phyloP scores from a whole-genome alignment of 2,797 vertebrate genomes.

The Chaenodraco wilsoni region DNA sequence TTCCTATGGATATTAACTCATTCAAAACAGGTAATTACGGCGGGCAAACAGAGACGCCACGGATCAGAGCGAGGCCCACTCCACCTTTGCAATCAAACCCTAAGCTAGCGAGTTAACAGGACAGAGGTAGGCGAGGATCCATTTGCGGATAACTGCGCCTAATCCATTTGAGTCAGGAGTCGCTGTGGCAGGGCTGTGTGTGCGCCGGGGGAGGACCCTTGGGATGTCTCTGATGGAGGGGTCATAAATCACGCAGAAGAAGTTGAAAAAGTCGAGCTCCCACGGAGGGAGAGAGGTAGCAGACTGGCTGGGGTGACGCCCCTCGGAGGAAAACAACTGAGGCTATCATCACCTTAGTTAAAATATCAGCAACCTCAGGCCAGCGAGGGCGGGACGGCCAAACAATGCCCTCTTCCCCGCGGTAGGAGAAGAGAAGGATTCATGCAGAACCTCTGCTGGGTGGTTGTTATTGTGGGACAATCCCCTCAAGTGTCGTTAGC shows the following conservation, averaged over 20 bases:
- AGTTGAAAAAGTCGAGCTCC: constrained; percentile 76
- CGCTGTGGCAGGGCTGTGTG: constrained; percentile 53
- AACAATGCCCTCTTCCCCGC: constrained; percentile 64
- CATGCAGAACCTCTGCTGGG: constrained; percentile 65
- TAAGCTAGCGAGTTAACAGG: constrained; percentile 39
- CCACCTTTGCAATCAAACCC: constrained; percentile 76
- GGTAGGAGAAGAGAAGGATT: constrained; percentile 58
- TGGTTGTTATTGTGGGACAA: constrained; percentile 66
- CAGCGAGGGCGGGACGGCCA: constrained; percentile 36
- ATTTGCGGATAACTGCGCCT: constrained; percentile 82
- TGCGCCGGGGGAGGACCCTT: constrained; percentile 51
- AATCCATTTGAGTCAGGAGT: constrained; percentile 80
- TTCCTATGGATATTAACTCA: constrained; percentile 79
- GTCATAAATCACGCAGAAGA: constrained; percentile 78
- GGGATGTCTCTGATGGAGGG: constrained; percentile 75
- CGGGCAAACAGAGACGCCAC: constrained; percentile 58
- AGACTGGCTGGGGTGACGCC: constrained; percentile 47
- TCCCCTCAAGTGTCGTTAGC: constrained; percentile 72
- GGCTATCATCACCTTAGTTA: constrained; percentile 77
- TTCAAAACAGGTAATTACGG: constrained; percentile 83
- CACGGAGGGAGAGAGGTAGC: constrained; percentile 59
- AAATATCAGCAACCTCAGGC: constrained; percentile 71
- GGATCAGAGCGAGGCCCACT: constrained; percentile 71
- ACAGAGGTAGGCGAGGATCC: constrained; percentile 72
- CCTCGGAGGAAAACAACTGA: constrained; percentile 60